These are phyloP conservation scores for Takifugu flavidus DNA, from an alignment of 2,113 vertebrate species.

Conservation along the genomic window DNA sequence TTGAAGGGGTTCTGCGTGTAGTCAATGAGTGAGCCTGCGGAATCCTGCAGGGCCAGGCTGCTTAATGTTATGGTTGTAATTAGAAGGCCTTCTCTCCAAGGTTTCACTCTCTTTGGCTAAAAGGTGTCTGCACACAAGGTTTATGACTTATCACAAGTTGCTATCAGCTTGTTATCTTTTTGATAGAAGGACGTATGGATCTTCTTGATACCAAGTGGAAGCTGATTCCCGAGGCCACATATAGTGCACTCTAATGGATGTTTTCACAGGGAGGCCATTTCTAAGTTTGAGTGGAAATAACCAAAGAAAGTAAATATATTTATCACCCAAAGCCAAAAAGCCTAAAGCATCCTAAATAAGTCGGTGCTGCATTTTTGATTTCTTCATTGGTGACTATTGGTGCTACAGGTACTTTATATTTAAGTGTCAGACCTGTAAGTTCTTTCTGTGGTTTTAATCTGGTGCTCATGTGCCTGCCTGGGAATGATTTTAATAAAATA, in stretches of 20 bases:
- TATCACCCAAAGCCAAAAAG: too few species aligned
- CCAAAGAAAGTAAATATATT: neutral
- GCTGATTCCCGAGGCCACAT: neutral
- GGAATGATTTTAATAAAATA: too few species aligned
- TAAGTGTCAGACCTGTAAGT: too few species aligned
- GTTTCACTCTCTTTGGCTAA: constrained; percentile 30
- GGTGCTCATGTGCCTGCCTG: too few species aligned
- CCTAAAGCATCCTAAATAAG: too few species aligned
- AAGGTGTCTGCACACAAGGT: neutral
- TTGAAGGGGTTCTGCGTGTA: constrained; percentile 6
- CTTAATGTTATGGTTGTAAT: constrained; percentile 39
- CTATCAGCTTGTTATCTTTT: neutral
- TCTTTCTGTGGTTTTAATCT: too few species aligned
- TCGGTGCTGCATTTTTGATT: too few species aligned
- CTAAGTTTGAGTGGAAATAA: constrained; percentile 32
- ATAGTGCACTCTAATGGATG: constrained; percentile 13
- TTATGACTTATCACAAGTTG: neutral
- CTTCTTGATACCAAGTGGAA: too few species aligned
- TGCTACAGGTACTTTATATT: too few species aligned
- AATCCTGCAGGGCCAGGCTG: constrained; percentile 33
- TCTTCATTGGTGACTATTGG: too few species aligned
- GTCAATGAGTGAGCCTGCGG: constrained; percentile 28
- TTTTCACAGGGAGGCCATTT: constrained; percentile 23
- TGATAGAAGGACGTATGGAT: too few species aligned
- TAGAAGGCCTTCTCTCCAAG: constrained; percentile 31